Evolutionary conservation across 2,113 vertebrate species (phyloP).

Genomic region (Amazona vittata): DNA sequence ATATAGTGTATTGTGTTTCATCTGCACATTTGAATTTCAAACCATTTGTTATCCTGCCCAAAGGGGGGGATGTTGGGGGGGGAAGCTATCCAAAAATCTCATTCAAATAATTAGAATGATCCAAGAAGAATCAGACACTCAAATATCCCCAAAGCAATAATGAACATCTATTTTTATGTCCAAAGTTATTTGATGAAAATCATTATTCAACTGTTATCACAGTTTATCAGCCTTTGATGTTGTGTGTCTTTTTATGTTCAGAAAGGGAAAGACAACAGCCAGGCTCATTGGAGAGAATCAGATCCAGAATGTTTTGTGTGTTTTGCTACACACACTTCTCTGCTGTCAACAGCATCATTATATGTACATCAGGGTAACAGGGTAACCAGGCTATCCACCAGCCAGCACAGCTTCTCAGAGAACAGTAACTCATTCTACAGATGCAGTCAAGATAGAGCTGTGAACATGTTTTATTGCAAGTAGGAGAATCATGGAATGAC

Average conservation of each 20-base stretch:
- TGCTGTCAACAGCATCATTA: background rate
- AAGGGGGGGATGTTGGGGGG: background rate
- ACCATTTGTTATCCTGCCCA: background rate
- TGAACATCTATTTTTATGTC: background rate
- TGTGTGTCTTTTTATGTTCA: background rate
- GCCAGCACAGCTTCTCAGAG: background rate
- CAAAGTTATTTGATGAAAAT: conserved; percentile 2
- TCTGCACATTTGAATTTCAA: background rate
- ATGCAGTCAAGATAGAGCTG: background rate
- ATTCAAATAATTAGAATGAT: background rate
- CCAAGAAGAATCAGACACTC: background rate
- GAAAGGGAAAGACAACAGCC: background rate
- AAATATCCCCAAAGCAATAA: conserved; percentile 19
- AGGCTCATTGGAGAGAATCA: background rate
- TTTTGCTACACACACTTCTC: background rate
- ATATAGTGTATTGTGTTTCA: background rate
- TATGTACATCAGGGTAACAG: background rate
- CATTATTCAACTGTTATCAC: conserved; percentile 3
- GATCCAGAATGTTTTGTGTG: background rate
- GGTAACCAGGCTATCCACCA: background rate
- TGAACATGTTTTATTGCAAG: background rate
- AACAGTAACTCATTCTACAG: background rate
- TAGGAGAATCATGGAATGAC: background rate
- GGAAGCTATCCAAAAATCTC: background rate
- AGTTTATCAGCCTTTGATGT: background rate